Percentiles rank a stretch among this genome's conserved stretches.
Conservation (phyloP, 2,113 vertebrate species). For the Oncorhynchus mykiss region DNA sequence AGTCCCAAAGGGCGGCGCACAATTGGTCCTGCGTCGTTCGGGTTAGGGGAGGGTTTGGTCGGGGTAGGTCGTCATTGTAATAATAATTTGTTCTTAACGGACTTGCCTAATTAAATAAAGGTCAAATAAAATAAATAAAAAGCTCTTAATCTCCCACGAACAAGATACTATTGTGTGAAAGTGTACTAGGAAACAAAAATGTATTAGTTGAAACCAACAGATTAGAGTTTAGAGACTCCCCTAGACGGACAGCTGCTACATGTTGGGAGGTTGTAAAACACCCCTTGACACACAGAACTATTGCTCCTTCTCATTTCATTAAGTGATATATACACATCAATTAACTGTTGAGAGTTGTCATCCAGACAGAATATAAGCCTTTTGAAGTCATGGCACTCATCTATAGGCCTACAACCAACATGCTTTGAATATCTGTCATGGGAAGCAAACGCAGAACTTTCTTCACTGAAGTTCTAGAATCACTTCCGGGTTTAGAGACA, state of each 20-base stretch:
- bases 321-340: slow-evolving; percentile 64
- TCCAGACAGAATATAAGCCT: slow-evolving; percentile 49
- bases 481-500: not conserved
- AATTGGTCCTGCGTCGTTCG: no score
- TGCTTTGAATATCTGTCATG: slow-evolving; percentile 48
- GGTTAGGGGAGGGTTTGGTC: no score
- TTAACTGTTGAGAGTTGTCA: slow-evolving; percentile 61
- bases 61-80: no score
- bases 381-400: slow-evolving; percentile 40
- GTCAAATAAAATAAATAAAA: no score
- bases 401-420: slow-evolving; percentile 30
- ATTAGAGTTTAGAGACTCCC: slow-evolving; percentile 85
- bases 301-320: slow-evolving; percentile 52
- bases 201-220: slow-evolving; percentile 90
- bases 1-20: no score
- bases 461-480: slow-evolving; percentile 33
- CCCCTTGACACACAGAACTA: slow-evolving; percentile 23
- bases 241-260: slow-evolving; percentile 72
- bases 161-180: slow-evolving; percentile 86
- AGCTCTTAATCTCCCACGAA: slow-evolving; percentile 88
- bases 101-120: no score
- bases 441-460: slow-evolving; percentile 13
- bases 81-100: no score
- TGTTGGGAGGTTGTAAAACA: slow-evolving; percentile 23
- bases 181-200: slow-evolving; percentile 84